phyloP scores from a whole-genome alignment of 2,888 invertebrate genomes.

The Polymixis lichenea region DNA sequence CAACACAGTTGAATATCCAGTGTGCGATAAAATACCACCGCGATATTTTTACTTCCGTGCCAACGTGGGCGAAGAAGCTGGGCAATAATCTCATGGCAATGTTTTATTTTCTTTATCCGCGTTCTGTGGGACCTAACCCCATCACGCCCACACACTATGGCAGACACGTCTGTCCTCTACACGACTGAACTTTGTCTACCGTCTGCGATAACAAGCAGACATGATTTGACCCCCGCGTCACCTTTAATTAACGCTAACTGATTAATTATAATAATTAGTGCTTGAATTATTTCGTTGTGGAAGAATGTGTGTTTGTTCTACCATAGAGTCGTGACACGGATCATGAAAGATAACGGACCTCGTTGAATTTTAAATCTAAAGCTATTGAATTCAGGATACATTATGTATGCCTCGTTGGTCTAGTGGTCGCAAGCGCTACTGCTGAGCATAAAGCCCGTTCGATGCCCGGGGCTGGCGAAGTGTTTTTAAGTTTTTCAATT shows the following conservation, averaged over 20 bases:
- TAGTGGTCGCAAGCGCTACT: too few species aligned
- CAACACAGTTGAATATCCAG: too few species aligned
- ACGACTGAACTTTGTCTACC: conserved; percentile 45
- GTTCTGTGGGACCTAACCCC: neutral
- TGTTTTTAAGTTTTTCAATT: too few species aligned
- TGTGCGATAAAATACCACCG: too few species aligned
- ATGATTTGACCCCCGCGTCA: conserved; percentile 39
- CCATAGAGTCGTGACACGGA: neutral
- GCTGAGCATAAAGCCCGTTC: too few species aligned
- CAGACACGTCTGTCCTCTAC: conserved; percentile 3
- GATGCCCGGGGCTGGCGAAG: too few species aligned
- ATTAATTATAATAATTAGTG: conserved; percentile 30
- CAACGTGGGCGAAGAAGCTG: too few species aligned
- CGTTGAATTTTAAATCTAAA: neutral
- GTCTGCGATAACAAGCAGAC: conserved; percentile 43
- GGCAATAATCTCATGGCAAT: too few species aligned
- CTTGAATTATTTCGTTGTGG: neutral
- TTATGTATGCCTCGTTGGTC: too few species aligned
- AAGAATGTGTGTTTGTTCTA: neutral
- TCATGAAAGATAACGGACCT: neutral
- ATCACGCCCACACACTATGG: conserved; percentile 27
- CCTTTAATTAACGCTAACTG: conserved; percentile 24
- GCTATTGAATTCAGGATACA: neutral
- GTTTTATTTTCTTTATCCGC: conserved; percentile 1
- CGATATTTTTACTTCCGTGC: too few species aligned